Base-by-base conservation (phyloP, 1,140 invertebrate species). In the Pectinophora gossypiella region DNA sequence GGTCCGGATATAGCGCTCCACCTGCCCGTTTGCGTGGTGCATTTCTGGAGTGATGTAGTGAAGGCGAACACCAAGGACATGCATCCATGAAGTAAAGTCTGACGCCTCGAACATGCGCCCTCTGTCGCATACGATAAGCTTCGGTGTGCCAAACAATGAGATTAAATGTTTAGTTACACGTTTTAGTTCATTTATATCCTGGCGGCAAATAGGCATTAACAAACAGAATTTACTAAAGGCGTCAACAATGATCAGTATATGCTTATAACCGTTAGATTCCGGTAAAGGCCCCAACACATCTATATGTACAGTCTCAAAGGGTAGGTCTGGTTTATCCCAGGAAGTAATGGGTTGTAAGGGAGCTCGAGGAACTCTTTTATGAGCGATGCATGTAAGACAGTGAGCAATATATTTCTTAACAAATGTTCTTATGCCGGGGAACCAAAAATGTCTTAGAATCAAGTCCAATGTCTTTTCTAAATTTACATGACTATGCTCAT, bases 201-300 rank as follows among this genome's bases (percentile, higher is more conserved):
- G 23, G 12, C 23, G 23, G 12, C 12, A 27, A 6, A 27, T 27
- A 5, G 23, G 23, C 5, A 6, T 6, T 5, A 27, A 12, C 5
- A 27, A 12, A 12, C 23, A 27, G 23, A 27, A 27, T 27, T 27
- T 27, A 27, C 5, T 27, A 12, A 27, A 27, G 5, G 23, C 23
- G 23, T 27, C 23, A 6, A 27, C 23, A n/a, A n/a, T n/a, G n/a
- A n/a, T n/a, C n/a, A n/a, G n/a, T n/a, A n/a, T n/a, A n/a, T n/a
- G 19, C 51, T 46, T 16, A 45, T 44, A 27, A 19, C 22, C 21
- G 20, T 44, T n/a, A 12, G 52, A 40, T 18, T 6, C 18, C 10
- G 55, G 42, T 7, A 61, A 60, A 2, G 59, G 59, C 6, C 61
- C 61, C 7, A 38, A 15, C 13, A n/a, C 36, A 3, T 7, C 13